Base-by-base conservation (phyloP, 2,797 vertebrate genomes). In the Acropternis orthonyx region DNA sequence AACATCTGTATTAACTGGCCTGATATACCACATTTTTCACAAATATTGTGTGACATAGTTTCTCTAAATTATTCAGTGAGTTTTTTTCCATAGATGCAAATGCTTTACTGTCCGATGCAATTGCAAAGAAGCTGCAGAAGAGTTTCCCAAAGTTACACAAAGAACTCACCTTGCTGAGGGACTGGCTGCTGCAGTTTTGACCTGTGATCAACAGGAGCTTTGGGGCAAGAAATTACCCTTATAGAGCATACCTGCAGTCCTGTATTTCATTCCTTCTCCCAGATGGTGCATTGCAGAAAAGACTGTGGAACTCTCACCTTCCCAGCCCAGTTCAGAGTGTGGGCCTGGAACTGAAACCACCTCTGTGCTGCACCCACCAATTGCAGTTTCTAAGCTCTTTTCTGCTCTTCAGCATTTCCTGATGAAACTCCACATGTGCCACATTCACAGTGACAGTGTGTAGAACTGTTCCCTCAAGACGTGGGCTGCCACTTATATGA, bases 401-500 rank as follows among this genome's bases (percentile, higher is more conserved):
- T 24, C 39, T 65, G 9, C 36, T 84, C 44, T 77, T 79, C 48
- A 63, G n/a, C 37, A 23, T 54, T 81, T 83, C 63, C 56, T 59
- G 23, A 55, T 92, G 69, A 93, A 94, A 54, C 68, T 58, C 74
- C 84, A 63, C 61, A 52, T 73, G 51, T 88, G 89, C 51, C 59
- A 34, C 62, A 67, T 84, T 83, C 63, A 49, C 96, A 92, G 95
- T 96, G 96, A 89, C 34, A 84, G 72, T 72, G 68, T 68, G 92
- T 67, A 91, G 68, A 95, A 54, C 59, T 51, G 75, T 71, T 96
- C 76, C 79, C 69, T 92, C 49, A 93, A 95, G 91, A 93, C 78
- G 75, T 68, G 93, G 81, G 63, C 71, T 95, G 81, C 72, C 76
- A 87, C 89, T 96, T 95, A 88, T 49, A 72, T 85, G 71, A 94